Percentiles rank a stretch among this genome's conserved stretches.
Evolutionary conservation across 2,888 invertebrate genomes (phyloP).

Genomic region (Uloborus plumipes): DNA sequence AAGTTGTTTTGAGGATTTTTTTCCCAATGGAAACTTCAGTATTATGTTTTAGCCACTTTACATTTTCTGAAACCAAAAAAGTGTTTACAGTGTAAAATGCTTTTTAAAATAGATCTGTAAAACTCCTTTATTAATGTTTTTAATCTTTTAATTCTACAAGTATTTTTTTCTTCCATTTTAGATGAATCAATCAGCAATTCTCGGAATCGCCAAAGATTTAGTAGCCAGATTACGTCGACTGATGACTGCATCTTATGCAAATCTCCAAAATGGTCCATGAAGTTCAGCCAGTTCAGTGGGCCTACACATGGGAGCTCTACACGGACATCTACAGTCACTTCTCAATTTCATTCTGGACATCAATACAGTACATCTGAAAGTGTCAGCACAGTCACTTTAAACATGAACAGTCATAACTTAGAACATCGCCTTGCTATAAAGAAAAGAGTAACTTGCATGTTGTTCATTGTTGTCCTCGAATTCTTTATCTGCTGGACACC

Average conservation of each 20-base stretch:
- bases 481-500: constrained; percentile 95
- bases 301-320: constrained; percentile 4
- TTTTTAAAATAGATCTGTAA: too few species aligned
- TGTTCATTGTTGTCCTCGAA: constrained; percentile 85
- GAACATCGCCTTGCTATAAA: constrained; percentile 81
- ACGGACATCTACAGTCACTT: constrained; percentile 18
- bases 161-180: not conserved
- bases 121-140: not conserved
- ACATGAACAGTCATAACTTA: constrained; percentile 76
- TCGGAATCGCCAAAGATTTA: not conserved
- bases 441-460: constrained; percentile 80
- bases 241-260: constrained; percentile 27
- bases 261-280: constrained; percentile 18
- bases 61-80: too few species aligned
- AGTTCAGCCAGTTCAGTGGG: constrained; percentile 4
- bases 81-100: too few species aligned
- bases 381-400: constrained; percentile 9
- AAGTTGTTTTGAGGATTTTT: too few species aligned
- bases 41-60: too few species aligned
- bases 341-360: constrained; percentile 6
- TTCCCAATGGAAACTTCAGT: too few species aligned
- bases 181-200: constrained; percentile 2
- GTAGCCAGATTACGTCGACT: constrained; percentile 16
- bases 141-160: not conserved
- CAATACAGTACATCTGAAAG: constrained; percentile 12